These are phyloP conservation scores for Diachasmimorpha longicaudata DNA, from an alignment of 1,140 invertebrate genomes.

Conservation along the genomic window DNA sequence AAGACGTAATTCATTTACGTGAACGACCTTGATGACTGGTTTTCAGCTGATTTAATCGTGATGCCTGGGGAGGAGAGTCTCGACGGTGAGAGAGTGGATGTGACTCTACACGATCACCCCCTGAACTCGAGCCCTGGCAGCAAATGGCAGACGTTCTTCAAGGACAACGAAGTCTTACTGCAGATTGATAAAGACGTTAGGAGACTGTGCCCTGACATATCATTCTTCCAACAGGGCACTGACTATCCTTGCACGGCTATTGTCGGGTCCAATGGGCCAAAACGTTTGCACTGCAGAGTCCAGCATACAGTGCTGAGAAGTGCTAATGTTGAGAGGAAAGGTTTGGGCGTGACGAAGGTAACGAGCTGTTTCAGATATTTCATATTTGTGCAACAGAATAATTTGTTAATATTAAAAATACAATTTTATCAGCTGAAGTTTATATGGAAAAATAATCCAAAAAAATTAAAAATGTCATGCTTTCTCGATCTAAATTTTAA, in stretches of 20 bases:
- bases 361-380: too few relatives aligned
- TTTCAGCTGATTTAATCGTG: constrained; percentile 81
- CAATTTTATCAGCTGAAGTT: too few relatives aligned
- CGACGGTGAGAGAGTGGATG: constrained; percentile 64
- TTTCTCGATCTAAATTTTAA: too few relatives aligned
- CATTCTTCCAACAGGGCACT: constrained; percentile 94
- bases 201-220: constrained; percentile 94
- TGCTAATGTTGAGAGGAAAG: constrained; percentile 86
- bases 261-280: constrained; percentile 75
- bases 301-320: constrained; percentile 85
- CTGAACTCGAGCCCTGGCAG: constrained; percentile 93
- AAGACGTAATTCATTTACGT: neutral
- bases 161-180: constrained; percentile 94
- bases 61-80: constrained; percentile 70
- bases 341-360: constrained; percentile 89
- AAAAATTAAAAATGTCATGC: too few relatives aligned
- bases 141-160: constrained; percentile 92
- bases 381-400: too few relatives aligned
- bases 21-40: constrained; percentile 5
- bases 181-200: constrained; percentile 98
- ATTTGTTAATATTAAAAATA: too few relatives aligned
- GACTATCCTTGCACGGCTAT: constrained; percentile 82
- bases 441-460: too few relatives aligned
- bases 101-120: constrained; percentile 79
- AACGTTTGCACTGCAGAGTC: constrained; percentile 85